phyloP scores from a whole-genome alignment of 2,113 vertebrate genomes.

The Phalacrocorax brasilianus region DNA sequence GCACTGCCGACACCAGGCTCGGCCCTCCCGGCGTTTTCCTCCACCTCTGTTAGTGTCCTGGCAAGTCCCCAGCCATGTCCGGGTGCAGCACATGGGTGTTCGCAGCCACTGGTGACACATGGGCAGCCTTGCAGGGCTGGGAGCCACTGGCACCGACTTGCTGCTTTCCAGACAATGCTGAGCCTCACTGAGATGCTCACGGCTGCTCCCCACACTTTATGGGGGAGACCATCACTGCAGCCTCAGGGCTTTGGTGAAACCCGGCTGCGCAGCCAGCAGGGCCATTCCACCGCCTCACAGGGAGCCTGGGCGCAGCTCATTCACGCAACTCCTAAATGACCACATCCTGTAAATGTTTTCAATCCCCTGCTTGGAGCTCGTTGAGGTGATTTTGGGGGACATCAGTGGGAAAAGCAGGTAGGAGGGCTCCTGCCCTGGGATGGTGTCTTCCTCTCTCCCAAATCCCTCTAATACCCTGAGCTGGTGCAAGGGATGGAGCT shows the following conservation, averaged over 20 bases:
- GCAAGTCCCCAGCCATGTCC: background rate
- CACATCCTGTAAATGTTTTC: background rate
- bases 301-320: background rate
- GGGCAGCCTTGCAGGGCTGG: rapidly evolving
- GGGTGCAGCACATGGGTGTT: background rate
- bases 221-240: background rate
- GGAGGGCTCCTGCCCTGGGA: background rate
- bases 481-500: background rate
- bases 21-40: rapidly evolving
- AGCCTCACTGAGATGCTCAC: rapidly evolving
- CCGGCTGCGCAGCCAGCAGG: background rate
- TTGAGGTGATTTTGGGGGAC: background rate
- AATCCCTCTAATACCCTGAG: background rate
- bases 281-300: rapidly evolving
- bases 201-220: background rate
- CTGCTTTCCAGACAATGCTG: rapidly evolving
- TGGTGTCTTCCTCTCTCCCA: background rate
- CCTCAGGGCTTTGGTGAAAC: background rate
- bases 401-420: background rate
- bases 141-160: rapidly evolving
- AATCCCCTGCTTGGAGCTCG: background rate
- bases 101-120: background rate
- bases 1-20: background rate
- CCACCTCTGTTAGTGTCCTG: rapidly evolving
- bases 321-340: rapidly evolving